Evolutionary conservation across 2,113 vertebrate species (phyloP), one percentile per base, ranked within the genome.

Genomic region (Festucalex cinctus): DNA sequence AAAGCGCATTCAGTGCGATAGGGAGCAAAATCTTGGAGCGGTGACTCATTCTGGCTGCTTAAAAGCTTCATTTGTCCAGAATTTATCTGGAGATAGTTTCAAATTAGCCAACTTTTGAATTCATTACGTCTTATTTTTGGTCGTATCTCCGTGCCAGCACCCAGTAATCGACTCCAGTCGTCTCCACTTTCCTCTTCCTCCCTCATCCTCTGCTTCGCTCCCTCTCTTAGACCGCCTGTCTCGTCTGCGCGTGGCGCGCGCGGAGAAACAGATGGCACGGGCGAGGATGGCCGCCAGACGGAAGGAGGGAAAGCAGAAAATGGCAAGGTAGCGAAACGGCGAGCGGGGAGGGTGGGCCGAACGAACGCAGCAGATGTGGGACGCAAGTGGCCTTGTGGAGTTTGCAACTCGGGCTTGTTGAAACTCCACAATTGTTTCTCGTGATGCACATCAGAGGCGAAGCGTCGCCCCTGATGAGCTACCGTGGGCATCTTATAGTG

Each of bases 261-360:
- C 76, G 70, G 78, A 12, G 72, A 81, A 82, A 82, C 86, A 89
- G 85, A 87, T 87, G 86, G 84, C 51, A 61, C 76, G 86, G 84
- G 82, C 79, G 81, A 80, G 80, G 83, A 82, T 84, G 79, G 80
- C 75, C 70, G 62, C 78, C 82, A 83, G 83, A 77, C 83, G 79
- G 81, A 74, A 63, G 81, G 80, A 70, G 67, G 64, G 63, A 71
- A 71, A 76, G 80, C 59, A 62, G 74, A 49, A 69, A 83, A 83
- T 35, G 51, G 68, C 76, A 78, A 79, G 72, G 68, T 75, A 48
- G 76, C 53, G 73, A 76, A 76, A 78, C 28, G 51, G 80, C 2
- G 64, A 82, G 59, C 66, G 9, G 69, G 80, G 7, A 69, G 72
- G 79, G 77, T 17, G 71, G 75, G 63, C 60, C 26, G 37, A 74